Percentiles rank a stretch among this genome's conserved stretches.
These are phyloP conservation scores for Ennomos erosarius DNA, from an alignment of 2,888 invertebrate species.

Conservation along the genomic window DNA sequence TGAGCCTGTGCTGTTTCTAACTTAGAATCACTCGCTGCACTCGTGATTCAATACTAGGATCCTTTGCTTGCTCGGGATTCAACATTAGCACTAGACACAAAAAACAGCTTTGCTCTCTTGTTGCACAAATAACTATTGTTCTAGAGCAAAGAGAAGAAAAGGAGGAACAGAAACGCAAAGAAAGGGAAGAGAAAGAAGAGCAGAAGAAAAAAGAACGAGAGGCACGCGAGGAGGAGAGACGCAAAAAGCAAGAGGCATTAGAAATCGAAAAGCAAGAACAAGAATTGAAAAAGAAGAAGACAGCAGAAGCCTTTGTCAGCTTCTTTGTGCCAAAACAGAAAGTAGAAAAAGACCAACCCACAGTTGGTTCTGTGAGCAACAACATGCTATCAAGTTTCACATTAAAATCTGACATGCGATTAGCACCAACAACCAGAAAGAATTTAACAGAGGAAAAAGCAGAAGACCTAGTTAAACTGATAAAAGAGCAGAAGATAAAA, in stretches of 20 bases:
- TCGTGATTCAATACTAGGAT: no score
- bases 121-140: no score
- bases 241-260: slow-evolving; percentile 86
- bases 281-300: slow-evolving; percentile 91
- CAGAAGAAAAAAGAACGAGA: slow-evolving; percentile 80
- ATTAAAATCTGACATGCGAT: slow-evolving; percentile 94
- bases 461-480: slow-evolving; percentile 77
- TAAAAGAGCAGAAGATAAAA: slow-evolving; percentile 67
- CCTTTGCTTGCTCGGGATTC: no score
- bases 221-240: slow-evolving; percentile 85
- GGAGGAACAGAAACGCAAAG: slow-evolving; percentile 72
- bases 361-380: slow-evolving; percentile 63
- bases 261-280: slow-evolving; percentile 88
- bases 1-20: no score
- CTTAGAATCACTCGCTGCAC: no score
- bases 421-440: slow-evolving; percentile 90
- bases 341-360: slow-evolving; percentile 66
- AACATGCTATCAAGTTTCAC: slow-evolving; percentile 75
- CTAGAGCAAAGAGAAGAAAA: slow-evolving; percentile 74
- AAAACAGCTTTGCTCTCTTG: no score
- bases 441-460: slow-evolving; percentile 82
- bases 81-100: no score
- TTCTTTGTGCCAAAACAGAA: slow-evolving; percentile 91
- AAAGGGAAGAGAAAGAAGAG: slow-evolving; percentile 80
- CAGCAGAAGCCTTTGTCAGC: slow-evolving; percentile 91